phyloP scores from a whole-genome alignment of 2,113 vertebrate species.

The Talpa occidentalis region DNA sequence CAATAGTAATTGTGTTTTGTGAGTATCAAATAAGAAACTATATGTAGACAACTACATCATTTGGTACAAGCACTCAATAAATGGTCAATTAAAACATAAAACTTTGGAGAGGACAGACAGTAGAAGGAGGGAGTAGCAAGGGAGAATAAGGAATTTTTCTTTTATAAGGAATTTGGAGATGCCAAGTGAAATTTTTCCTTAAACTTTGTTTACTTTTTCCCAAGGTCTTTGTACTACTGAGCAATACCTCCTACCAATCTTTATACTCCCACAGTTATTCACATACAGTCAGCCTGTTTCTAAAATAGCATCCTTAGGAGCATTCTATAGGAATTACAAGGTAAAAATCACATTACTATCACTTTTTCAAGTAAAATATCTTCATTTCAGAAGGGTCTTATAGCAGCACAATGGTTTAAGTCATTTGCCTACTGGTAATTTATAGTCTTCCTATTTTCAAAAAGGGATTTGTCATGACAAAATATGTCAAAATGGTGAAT shows the following conservation, averaged over 20 bases:
- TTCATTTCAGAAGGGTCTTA: slow-evolving; percentile 2
- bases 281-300: background rate
- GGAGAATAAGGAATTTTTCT: background rate
- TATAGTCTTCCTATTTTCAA: background rate
- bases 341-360: background rate
- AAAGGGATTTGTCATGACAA: background rate
- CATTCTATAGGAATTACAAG: background rate
- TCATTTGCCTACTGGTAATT: background rate
- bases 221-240: background rate
- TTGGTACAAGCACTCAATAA: background rate
- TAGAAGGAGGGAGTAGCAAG: background rate
- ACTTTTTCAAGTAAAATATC: background rate
- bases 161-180: background rate
- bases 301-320: background rate
- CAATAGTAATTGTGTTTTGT: background rate
- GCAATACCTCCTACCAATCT: background rate
- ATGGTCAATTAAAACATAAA: background rate
- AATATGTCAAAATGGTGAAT: background rate
- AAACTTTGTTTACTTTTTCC: background rate
- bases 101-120: background rate
- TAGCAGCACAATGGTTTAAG: background rate
- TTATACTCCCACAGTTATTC: background rate
- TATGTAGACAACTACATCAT: background rate
- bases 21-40: background rate
- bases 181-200: background rate